Conservation (phyloP, 2,797 vertebrate species). For the Chaetophractus vellerosus region DNA sequence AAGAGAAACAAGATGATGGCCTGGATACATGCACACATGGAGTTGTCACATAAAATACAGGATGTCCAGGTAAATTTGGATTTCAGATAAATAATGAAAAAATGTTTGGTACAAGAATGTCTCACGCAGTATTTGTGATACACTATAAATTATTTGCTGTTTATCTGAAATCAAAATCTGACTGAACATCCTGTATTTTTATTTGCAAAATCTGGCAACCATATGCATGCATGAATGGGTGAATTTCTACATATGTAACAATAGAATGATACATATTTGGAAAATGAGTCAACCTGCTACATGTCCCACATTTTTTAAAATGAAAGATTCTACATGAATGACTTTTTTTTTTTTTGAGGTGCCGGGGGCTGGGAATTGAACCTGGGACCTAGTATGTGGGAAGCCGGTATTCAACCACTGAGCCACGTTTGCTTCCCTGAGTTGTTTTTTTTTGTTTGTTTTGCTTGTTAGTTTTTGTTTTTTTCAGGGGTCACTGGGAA, state of each 20-base stretch:
- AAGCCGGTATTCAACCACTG: too few species aligned
- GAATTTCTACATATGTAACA: constrained; percentile 46
- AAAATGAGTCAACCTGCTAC: constrained; percentile 56
- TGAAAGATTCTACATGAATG: constrained; percentile 33
- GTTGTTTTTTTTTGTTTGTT: too few species aligned
- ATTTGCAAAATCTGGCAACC: constrained; percentile 56
- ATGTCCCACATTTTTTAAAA: constrained; percentile 58
- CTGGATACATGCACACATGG: neutral
- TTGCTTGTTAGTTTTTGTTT: too few species aligned
- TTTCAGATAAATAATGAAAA: constrained; percentile 13
- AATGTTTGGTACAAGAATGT: neutral
- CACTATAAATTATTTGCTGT: constrained; percentile 18
- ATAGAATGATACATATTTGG: neutral
- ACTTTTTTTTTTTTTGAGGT: neutral
- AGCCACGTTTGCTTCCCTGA: too few species aligned
- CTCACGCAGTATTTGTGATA: neutral
- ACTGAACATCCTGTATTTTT: constrained; percentile 58
- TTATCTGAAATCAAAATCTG: constrained; percentile 64
- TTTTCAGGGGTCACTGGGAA: too few species aligned
- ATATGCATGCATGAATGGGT: neutral
- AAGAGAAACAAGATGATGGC: neutral
- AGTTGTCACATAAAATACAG: neutral
- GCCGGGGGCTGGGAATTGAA: too few species aligned
- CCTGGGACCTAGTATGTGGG: too few species aligned
- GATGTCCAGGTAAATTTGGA: neutral